Conservation (phyloP, 2,888 invertebrate species). For the Ephialtes manifestator region DNA sequence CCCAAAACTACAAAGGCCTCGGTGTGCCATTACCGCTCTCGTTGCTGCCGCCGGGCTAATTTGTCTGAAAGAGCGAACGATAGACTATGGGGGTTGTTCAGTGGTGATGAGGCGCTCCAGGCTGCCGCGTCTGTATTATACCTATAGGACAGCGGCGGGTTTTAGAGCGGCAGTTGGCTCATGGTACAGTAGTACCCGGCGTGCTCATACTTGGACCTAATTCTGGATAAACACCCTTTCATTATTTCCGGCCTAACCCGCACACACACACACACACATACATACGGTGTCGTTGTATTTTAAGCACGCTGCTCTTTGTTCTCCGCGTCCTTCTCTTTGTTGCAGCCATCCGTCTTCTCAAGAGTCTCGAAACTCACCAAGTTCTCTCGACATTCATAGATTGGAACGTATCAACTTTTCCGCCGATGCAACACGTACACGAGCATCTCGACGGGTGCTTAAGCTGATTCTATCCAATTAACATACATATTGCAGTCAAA, state of each 20-base stretch:
- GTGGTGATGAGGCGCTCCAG: conserved; percentile 67
- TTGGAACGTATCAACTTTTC: conserved; percentile 38
- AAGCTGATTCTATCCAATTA: conserved; percentile 61
- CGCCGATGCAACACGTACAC: conserved; percentile 56
- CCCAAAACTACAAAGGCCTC: conserved; percentile 83
- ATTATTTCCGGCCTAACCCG: conserved; percentile 80
- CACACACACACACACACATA: conserved; percentile 48
- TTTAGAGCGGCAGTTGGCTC: conserved; percentile 4
- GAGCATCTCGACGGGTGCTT: conserved; percentile 12
- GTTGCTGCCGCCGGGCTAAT: conserved; percentile 84
- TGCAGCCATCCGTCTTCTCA: conserved; percentile 42
- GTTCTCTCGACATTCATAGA: conserved; percentile 31
- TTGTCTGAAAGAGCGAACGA: conserved; percentile 85
- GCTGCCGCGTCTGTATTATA: conserved; percentile 10
- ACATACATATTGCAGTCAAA: conserved; percentile 40
- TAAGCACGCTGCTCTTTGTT: conserved; percentile 60
- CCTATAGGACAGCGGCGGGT: background rate
- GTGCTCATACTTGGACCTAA: conserved; percentile 78
- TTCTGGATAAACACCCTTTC: conserved; percentile 85
- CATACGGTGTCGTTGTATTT: conserved; percentile 47
- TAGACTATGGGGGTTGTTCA: conserved; percentile 80
- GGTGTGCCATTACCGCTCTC: conserved; percentile 47
- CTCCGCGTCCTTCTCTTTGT: conserved; percentile 50
- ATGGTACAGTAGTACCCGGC: conserved; percentile 27
- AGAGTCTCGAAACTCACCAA: conserved; percentile 11